Evolutionary conservation across 2,797 vertebrate species (phyloP).

Genomic region (Ctenopoma multispine): DNA sequence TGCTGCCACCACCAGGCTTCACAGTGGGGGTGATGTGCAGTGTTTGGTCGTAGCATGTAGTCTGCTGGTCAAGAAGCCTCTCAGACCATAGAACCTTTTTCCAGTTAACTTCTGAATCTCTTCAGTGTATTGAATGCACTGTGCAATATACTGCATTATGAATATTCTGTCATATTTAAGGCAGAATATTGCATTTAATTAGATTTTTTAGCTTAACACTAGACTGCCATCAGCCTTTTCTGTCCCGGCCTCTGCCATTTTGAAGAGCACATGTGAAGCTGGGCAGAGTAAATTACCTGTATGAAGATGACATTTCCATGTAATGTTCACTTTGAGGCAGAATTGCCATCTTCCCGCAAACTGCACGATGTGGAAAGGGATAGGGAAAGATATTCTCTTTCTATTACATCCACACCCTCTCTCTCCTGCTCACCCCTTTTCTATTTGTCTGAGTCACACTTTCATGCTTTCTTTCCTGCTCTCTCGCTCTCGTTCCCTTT

Average conservation of each 20-base stretch:
- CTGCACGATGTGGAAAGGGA: slow-evolving; percentile 32
- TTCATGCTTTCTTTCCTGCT: slow-evolving; percentile 16
- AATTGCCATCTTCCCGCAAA: slow-evolving; percentile 64
- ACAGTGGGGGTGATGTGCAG: too few relatives aligned
- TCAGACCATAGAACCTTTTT: too few relatives aligned
- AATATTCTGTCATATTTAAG: background rate
- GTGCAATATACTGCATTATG: too few relatives aligned
- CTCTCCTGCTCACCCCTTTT: slow-evolving; percentile 24
- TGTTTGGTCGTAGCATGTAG: too few relatives aligned
- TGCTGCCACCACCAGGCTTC: too few relatives aligned
- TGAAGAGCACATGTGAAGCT: slow-evolving; percentile 61
- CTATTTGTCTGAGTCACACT: slow-evolving; percentile 49
- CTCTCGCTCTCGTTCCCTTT: slow-evolving; percentile 36
- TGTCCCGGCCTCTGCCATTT: slow-evolving; percentile 63
- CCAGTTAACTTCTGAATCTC: too few relatives aligned
- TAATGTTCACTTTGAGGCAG: slow-evolving; percentile 76
- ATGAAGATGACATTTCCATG: slow-evolving; percentile 78
- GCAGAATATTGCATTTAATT: slow-evolving; percentile 3
- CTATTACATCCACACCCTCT: slow-evolving; percentile 35
- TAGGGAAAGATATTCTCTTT: slow-evolving; percentile 56
- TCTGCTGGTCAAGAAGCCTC: too few relatives aligned
- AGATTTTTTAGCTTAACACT: slow-evolving; percentile 21
- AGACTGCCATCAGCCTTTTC: slow-evolving; percentile 29
- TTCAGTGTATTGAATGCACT: too few relatives aligned
- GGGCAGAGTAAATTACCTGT: slow-evolving; percentile 71